Evolutionary conservation across 2,797 vertebrate species (phyloP).

Genomic region (Potorous gilbertii): DNA sequence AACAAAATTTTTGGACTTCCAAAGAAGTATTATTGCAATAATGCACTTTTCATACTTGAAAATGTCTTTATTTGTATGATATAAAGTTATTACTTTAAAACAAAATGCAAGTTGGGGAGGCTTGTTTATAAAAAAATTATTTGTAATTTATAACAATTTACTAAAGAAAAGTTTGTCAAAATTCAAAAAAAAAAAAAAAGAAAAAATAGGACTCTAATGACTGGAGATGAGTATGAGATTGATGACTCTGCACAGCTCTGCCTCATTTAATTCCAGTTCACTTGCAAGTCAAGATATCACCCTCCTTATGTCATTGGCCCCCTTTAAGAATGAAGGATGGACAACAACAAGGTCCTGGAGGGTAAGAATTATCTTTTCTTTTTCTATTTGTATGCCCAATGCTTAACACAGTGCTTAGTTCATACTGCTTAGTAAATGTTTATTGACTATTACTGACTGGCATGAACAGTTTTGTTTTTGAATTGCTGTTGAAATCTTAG

Average conservation of each 20-base stretch:
- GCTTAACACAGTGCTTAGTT: not conserved
- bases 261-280: not conserved
- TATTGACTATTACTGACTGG: not conserved
- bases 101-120: too few relatives aligned
- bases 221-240: not conserved
- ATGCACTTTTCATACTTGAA: too few relatives aligned
- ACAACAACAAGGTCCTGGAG: not conserved
- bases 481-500: not conserved
- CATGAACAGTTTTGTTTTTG: not conserved
- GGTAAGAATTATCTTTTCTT: not conserved
- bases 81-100: too few relatives aligned
- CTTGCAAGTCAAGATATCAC: not conserved
- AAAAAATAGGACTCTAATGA: too few relatives aligned
- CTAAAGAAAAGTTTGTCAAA: too few relatives aligned
- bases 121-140: too few relatives aligned
- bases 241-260: not conserved
- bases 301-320: not conserved
- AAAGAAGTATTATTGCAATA: too few relatives aligned
- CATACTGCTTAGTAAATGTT: not conserved
- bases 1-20: too few relatives aligned
- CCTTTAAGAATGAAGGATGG: not conserved
- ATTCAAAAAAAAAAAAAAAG: too few relatives aligned
- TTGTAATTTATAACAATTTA: too few relatives aligned
- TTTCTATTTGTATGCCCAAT: not conserved
- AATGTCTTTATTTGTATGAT: too few relatives aligned